Conservation (phyloP, 2,888 invertebrate species). For the Caenorhabditis drosophilae region DNA sequence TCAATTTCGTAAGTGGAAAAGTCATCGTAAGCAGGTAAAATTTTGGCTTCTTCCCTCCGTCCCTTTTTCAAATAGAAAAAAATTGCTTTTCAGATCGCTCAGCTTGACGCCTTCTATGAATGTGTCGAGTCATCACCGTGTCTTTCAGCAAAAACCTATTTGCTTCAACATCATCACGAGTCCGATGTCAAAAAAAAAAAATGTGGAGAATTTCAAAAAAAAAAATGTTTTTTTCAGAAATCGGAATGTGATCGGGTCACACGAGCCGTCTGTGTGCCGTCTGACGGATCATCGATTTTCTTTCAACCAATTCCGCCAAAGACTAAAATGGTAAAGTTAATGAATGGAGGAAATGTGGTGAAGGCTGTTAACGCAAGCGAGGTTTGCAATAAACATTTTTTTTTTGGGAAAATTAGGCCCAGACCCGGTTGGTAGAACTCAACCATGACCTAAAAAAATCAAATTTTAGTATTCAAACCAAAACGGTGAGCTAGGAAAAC, state of each 20-base stretch:
- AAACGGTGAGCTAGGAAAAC: too few species aligned
- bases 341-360: constrained; percentile 8
- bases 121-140: constrained; percentile 41
- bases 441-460: too few species aligned
- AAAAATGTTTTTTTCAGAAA: constrained; percentile 14
- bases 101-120: constrained; percentile 45
- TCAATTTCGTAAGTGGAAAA: constrained; percentile 38
- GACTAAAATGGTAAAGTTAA: constrained; percentile 18
- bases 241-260: constrained; percentile 39
- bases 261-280: constrained; percentile 39
- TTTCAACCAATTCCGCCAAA: constrained; percentile 47
- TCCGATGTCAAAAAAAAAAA: constrained; percentile 10
- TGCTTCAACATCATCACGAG: constrained; percentile 26
- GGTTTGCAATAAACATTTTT: too few species aligned
- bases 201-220: background rate
- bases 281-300: constrained; percentile 36
- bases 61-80: background rate
- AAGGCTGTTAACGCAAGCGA: constrained; percentile 31
- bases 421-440: too few species aligned
- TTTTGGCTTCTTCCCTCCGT: background rate
- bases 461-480: too few species aligned
- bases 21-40: constrained; percentile 35
- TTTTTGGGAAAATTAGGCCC: too few species aligned
- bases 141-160: constrained; percentile 24
- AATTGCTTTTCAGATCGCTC: constrained; percentile 32